Conservation (phyloP, 2,797 vertebrate genomes). For the Sternarchorhynchus goeldii region DNA sequence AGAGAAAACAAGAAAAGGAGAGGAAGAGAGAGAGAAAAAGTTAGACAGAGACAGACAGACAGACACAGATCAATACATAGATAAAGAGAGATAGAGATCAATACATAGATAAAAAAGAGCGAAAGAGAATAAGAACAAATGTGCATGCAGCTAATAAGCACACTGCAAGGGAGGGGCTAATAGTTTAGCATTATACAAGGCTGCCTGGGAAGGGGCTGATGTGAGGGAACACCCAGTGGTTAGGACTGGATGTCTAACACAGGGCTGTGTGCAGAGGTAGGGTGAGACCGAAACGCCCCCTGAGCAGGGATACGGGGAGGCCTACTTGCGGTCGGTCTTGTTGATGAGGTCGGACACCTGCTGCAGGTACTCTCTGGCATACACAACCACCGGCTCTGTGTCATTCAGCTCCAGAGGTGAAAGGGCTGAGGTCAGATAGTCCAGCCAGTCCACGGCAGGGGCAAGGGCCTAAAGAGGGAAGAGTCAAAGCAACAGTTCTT, state of each 20-base stretch:
- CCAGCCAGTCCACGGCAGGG: slow-evolving; percentile 90
- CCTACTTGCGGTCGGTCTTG: slow-evolving; percentile 84
- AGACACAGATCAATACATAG: background rate
- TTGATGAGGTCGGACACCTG: slow-evolving; percentile 95
- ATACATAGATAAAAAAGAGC: background rate
- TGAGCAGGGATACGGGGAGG: background rate
- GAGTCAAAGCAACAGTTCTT: background rate
- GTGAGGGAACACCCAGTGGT: too few relatives aligned
- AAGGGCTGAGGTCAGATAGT: slow-evolving; percentile 85
- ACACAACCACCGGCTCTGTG: slow-evolving; percentile 89
- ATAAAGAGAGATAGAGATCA: too few relatives aligned
- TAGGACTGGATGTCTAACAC: too few relatives aligned
- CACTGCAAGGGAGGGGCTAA: background rate
- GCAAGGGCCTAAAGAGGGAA: slow-evolving; percentile 75
- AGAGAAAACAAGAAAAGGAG: background rate
- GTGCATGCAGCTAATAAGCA: background rate
- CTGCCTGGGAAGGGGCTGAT: background rate
- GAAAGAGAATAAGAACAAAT: background rate
- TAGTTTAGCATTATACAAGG: too few relatives aligned
- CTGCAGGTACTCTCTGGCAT: slow-evolving; percentile 88
- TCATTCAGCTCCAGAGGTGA: slow-evolving; percentile 87
- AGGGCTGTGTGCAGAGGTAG: background rate
- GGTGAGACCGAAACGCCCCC: background rate
- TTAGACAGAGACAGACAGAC: background rate
- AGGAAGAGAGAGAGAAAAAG: too few relatives aligned